Percentiles rank a stretch among this genome's conserved stretches.
Conservation (phyloP, 1,140 invertebrate species). For the Trichonephila clavipes region DNA sequence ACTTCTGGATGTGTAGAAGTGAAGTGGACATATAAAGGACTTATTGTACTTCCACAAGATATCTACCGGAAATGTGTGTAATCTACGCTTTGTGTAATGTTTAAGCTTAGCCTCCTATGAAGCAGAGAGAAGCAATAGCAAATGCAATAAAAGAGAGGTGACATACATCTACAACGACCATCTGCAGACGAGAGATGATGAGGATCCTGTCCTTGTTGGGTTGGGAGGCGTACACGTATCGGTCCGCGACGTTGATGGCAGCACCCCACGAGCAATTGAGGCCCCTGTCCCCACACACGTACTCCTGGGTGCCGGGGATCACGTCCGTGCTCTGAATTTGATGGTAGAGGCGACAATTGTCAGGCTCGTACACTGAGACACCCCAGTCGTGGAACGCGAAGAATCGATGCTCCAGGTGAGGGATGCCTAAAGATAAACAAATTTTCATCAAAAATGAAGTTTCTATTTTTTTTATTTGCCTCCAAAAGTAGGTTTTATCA, state of each 20-base stretch:
- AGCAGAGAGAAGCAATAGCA: too few relatives aligned
- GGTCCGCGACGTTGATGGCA: slow-evolving; percentile 88
- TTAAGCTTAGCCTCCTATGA: too few relatives aligned
- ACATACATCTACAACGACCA: slow-evolving; percentile 80
- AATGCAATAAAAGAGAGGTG: too few relatives aligned
- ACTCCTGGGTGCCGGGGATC: slow-evolving; percentile 88
- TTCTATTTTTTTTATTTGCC: too few relatives aligned
- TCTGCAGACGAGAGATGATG: slow-evolving; percentile 87
- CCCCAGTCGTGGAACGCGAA: slow-evolving; percentile 90
- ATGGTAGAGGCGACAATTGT: slow-evolving; percentile 87
- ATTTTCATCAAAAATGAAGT: neutral
- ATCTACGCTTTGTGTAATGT: too few relatives aligned
- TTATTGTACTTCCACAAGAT: too few relatives aligned
- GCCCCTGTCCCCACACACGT: slow-evolving; percentile 87
- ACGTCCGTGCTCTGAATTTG: slow-evolving; percentile 88
- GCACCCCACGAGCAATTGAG: slow-evolving; percentile 87
- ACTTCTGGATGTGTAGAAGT: too few relatives aligned
- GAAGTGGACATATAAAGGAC: too few relatives aligned
- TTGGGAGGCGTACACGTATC: slow-evolving; percentile 89
- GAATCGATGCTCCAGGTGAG: slow-evolving; percentile 85
- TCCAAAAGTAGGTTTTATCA: too few relatives aligned
- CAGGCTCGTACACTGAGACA: slow-evolving; percentile 88
- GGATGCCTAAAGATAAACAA: neutral
- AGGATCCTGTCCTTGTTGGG: slow-evolving; percentile 87
- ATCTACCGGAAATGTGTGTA: too few relatives aligned